These are phyloP conservation scores for Periophthalmus magnuspinnatus DNA, from an alignment of 2,797 vertebrate genomes.

Conservation along the genomic window DNA sequence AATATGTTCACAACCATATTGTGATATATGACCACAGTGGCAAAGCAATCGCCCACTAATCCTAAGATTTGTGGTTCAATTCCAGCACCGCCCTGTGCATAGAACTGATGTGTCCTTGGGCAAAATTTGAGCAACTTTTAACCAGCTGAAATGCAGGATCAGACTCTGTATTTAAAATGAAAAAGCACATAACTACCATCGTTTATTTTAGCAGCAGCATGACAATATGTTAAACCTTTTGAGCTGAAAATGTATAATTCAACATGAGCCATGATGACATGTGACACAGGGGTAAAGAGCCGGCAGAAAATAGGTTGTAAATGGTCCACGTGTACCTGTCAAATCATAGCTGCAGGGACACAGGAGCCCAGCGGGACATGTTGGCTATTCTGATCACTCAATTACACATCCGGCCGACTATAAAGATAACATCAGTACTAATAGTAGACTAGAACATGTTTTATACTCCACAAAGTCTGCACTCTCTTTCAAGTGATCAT, in stretches of 20 bases:
- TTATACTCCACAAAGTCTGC: background rate
- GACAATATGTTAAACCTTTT: slow-evolving; percentile 37
- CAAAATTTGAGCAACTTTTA: slow-evolving; percentile 1
- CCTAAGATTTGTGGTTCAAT: background rate
- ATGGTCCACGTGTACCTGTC: slow-evolving; percentile 31
- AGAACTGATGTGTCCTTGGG: background rate
- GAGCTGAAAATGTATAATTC: slow-evolving; percentile 37
- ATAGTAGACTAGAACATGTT: background rate
- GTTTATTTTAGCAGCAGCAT: slow-evolving; percentile 39
- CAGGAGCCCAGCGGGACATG: slow-evolving; percentile 23
- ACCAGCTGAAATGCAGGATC: background rate
- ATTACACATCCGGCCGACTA: slow-evolving; percentile 9
- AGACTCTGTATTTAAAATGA: background rate
- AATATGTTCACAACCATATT: background rate
- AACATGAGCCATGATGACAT: slow-evolving; percentile 27
- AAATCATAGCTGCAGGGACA: slow-evolving; percentile 50
- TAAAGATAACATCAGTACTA: background rate
- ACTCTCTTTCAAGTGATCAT: background rate
- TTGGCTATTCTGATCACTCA: slow-evolving; percentile 19
- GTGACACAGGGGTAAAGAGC: slow-evolving; percentile 25
- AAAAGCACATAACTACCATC: background rate
- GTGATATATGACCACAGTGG: background rate
- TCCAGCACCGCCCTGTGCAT: background rate
- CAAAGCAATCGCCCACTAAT: background rate
- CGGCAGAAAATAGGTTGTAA: slow-evolving; percentile 57